A percentile compares a stretch with the other conserved stretches of the same genome.
These are phyloP conservation scores for Cyprinodon variegatus DNA, from an alignment of 2,113 vertebrate genomes.

Conservation along the genomic window DNA sequence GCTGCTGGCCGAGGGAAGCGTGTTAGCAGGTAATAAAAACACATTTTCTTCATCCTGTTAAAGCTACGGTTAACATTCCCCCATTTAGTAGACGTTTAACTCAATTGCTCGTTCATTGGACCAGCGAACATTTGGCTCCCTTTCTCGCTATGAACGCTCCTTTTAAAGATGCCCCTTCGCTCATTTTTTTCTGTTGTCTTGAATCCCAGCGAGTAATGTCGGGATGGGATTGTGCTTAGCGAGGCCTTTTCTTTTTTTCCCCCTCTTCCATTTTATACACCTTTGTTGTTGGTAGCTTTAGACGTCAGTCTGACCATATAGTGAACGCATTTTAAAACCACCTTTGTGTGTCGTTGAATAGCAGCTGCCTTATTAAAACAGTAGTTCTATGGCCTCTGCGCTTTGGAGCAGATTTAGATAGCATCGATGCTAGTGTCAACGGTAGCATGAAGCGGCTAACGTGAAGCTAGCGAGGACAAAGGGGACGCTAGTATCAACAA, in stretches of 20 bases:
- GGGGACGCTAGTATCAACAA: constrained; percentile 40
- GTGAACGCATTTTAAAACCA: neutral
- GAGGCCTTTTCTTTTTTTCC: constrained; percentile 57
- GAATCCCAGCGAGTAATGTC: constrained; percentile 74
- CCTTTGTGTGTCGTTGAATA: neutral
- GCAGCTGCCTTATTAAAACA: neutral
- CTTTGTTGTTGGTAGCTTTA: constrained; percentile 33
- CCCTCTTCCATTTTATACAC: constrained; percentile 14
- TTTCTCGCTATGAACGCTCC: neutral
- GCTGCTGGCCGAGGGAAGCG: constrained; percentile 80
- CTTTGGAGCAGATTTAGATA: constrained; percentile 47
- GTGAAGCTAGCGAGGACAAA: constrained; percentile 74
- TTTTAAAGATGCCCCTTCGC: constrained; percentile 57
- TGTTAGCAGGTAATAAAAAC: constrained; percentile 83
- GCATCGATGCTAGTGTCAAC: constrained; percentile 47
- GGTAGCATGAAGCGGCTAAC: constrained; percentile 59
- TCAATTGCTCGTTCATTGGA: neutral
- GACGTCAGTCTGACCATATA: neutral
- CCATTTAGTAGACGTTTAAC: neutral
- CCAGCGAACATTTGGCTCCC: neutral
- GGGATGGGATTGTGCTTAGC: constrained; percentile 65
- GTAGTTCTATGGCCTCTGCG: neutral
- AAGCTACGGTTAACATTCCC: neutral
- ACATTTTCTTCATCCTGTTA: constrained; percentile 24
- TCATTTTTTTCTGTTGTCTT: constrained; percentile 66